Conservation (phyloP, 2,797 vertebrate species). For the Cephalopachus bancanus region DNA sequence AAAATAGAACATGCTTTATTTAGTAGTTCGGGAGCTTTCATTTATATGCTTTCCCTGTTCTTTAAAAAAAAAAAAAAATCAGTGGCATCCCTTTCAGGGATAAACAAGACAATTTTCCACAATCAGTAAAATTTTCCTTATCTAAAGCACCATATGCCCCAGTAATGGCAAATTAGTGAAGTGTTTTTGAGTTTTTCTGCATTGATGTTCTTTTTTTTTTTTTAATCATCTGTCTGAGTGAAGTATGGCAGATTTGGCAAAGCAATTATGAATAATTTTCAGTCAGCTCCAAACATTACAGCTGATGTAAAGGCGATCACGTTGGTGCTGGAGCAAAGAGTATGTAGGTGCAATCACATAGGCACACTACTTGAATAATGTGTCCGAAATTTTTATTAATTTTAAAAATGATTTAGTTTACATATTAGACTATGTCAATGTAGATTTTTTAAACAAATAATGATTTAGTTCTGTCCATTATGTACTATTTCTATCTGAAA, state of each 20-base stretch:
- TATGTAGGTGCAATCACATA: background rate
- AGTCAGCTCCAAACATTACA: background rate
- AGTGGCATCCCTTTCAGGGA: background rate
- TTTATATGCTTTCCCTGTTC: background rate
- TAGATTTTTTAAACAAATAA: background rate
- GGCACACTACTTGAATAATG: background rate
- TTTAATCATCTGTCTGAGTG: background rate
- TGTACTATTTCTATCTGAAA: background rate
- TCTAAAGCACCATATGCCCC: background rate
- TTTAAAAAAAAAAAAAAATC: background rate
- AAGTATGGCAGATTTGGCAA: background rate
- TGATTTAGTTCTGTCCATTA: background rate
- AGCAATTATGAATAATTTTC: background rate
- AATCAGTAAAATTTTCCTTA: slow-evolving; percentile 4
- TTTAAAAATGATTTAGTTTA: background rate
- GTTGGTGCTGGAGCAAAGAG: fast-evolving
- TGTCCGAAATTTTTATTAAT: background rate
- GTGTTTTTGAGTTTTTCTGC: background rate
- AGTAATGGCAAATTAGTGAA: background rate
- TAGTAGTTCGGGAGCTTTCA: background rate
- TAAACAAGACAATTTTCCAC: slow-evolving; percentile 23
- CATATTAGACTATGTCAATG: background rate
- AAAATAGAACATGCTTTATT: background rate
- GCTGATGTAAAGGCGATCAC: background rate
- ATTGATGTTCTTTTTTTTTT: background rate